Evolutionary conservation across 2,888 invertebrate species (phyloP), one percentile per base, ranked within the genome.

Genomic region (Acronicta leporina): DNA sequence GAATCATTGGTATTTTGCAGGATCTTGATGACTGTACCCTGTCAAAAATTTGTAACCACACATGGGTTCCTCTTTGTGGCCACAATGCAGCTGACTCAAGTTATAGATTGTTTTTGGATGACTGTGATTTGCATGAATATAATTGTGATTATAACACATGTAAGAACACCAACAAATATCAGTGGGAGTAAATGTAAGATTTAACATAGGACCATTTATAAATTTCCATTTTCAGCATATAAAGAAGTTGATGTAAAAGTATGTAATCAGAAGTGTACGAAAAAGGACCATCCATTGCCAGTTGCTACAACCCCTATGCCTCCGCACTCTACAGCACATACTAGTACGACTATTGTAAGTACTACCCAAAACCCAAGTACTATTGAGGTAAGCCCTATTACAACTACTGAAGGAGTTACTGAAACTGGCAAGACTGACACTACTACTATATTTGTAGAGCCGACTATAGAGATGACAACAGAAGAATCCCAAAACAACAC

Each of bases 71-170:
- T 0, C 49, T 81, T 51, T 92, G 92, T 75, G 92, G 85, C 0
- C 55, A 76, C 47, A 80, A 87, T 43, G 68, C 61, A 15, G 58
- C 16, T 0, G 51, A 72, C 40, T 54, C 57, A n/a, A 63, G 60
- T 13, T 64, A 64, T 6, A 79, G 81, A 68, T 38, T 75, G 15
- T 92, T 92, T 77, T 52, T 87, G 33, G 92, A 92, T 42, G 80
- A 84, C 14, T 92, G 92, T 66, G 87, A 90, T 48, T 82, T 91
- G 81, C 75, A 77, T 44, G 92, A 92, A 72, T 87, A 83, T 63
- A 92, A 92, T 47, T 92, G 92, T 55, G 85, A 87, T 49, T 58
- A 86, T 55, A 71, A 75, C 7, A 80, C 74, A 83, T 80, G 92
- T 91, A 59, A 55, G 74, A 16, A 38, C n/a, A 5, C 33, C 33